A percentile compares a stretch with the other conserved stretches of the same genome.
These are phyloP conservation scores for Fratercula arctica DNA, from an alignment of 2,797 vertebrate genomes.

Conservation along the genomic window DNA sequence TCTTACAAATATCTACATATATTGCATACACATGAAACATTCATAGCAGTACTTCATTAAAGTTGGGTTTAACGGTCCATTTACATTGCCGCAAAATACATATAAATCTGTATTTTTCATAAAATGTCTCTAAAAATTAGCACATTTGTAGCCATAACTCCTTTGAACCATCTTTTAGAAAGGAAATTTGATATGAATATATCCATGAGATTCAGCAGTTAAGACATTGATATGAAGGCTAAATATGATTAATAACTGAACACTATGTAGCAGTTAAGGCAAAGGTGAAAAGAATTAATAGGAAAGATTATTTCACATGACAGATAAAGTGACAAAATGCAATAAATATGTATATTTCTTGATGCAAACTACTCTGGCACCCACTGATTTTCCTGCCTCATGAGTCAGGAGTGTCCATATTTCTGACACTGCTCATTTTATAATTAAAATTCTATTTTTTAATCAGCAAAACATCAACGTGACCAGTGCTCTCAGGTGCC, in stretches of 20 bases:
- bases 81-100: slow-evolving; percentile 78
- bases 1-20: slow-evolving; percentile 81
- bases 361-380: slow-evolving; percentile 29
- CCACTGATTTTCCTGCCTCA: background rate
- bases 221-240: slow-evolving; percentile 58
- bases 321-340: slow-evolving; percentile 38
- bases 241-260: slow-evolving; percentile 48
- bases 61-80: slow-evolving; percentile 65
- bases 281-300: slow-evolving; percentile 61
- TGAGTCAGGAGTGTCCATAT: slow-evolving; percentile 5
- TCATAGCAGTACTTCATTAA: slow-evolving; percentile 72
- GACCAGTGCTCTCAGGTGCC: background rate
- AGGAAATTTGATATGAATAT: slow-evolving; percentile 35
- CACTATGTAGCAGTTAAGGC: slow-evolving; percentile 75
- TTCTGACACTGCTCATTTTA: background rate
- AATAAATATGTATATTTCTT: slow-evolving; percentile 8
- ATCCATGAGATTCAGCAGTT: slow-evolving; percentile 56
- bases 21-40: slow-evolving; percentile 79
- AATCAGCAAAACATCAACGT: background rate
- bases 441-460: background rate
- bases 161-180: slow-evolving; percentile 56
- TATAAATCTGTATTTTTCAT: slow-evolving; percentile 74
- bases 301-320: slow-evolving; percentile 24
- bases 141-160: slow-evolving; percentile 53
- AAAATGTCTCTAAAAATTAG: slow-evolving; percentile 75